phyloP scores from a whole-genome alignment of 2,797 vertebrate genomes.

The Syngnathus acus region DNA sequence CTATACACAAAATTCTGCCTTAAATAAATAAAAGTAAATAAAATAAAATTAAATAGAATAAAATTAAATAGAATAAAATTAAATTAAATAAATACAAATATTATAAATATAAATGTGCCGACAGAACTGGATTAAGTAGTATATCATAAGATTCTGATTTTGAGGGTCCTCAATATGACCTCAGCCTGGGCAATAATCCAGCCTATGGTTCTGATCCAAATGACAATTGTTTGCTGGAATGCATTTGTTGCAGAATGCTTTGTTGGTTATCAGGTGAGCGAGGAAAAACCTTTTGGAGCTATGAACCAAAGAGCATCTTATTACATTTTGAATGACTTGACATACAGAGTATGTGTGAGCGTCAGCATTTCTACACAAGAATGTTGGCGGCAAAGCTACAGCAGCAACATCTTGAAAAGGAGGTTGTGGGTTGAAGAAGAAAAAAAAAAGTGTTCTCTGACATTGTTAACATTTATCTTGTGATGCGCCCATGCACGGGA shows the following conservation, averaged over 20 bases:
- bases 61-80: background rate
- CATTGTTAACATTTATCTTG: constrained; percentile 2
- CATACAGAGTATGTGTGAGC: constrained; percentile 17
- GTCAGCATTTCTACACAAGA: background rate
- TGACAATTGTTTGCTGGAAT: background rate
- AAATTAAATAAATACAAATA: too few relatives aligned
- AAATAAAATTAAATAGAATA: too few relatives aligned
- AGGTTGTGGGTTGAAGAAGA: background rate
- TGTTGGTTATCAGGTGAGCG: too few relatives aligned
- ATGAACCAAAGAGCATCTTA: background rate
- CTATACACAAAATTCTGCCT: background rate
- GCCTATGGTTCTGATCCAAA: too few relatives aligned
- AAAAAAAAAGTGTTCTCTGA: background rate
- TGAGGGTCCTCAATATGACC: too few relatives aligned
- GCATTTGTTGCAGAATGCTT: too few relatives aligned
- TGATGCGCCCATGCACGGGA: constrained; percentile 22
- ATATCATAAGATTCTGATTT: too few relatives aligned
- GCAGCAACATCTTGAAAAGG: background rate
- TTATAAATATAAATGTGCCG: too few relatives aligned
- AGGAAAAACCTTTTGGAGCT: too few relatives aligned
- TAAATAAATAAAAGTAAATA: background rate
- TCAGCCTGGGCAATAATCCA: too few relatives aligned
- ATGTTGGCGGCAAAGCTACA: background rate
- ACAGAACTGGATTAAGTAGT: too few relatives aligned
- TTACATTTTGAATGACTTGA: background rate